Conservation (phyloP, 2,797 vertebrate species). For the Falco peregrinus region DNA sequence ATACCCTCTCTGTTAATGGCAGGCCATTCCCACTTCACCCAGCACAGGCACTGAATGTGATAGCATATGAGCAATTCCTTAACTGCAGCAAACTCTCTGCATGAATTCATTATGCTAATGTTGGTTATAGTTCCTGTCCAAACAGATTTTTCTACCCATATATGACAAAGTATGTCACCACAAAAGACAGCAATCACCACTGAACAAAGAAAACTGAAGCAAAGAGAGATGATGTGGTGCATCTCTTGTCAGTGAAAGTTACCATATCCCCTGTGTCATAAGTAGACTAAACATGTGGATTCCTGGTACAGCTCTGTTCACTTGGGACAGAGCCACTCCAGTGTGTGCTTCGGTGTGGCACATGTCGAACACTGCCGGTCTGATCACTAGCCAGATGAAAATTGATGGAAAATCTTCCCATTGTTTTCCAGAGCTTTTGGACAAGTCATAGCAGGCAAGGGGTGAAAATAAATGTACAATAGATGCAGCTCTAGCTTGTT, state of each 20-base stretch:
- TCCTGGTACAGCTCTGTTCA: not conserved
- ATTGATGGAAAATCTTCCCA: not conserved
- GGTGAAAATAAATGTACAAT: not conserved
- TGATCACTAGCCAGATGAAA: not conserved
- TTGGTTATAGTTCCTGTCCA: not conserved
- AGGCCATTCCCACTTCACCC: not conserved
- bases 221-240: not conserved
- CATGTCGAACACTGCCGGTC: not conserved
- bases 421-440: not conserved
- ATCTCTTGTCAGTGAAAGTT: not conserved
- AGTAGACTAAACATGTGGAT: fast-evolving
- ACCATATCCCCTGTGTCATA: not conserved
- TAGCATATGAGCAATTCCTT: not conserved
- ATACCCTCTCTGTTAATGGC: not conserved
- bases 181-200: not conserved
- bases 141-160: not conserved
- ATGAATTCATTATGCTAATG: not conserved
- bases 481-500: not conserved
- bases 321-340: not conserved
- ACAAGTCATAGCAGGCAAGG: not conserved
- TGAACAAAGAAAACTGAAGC: not conserved
- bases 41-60: not conserved
- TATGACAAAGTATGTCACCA: not conserved
- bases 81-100: not conserved
- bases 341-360: not conserved